phyloP scores from a whole-genome alignment of 2,113 vertebrate species.

The Potamarius usumacintae region DNA sequence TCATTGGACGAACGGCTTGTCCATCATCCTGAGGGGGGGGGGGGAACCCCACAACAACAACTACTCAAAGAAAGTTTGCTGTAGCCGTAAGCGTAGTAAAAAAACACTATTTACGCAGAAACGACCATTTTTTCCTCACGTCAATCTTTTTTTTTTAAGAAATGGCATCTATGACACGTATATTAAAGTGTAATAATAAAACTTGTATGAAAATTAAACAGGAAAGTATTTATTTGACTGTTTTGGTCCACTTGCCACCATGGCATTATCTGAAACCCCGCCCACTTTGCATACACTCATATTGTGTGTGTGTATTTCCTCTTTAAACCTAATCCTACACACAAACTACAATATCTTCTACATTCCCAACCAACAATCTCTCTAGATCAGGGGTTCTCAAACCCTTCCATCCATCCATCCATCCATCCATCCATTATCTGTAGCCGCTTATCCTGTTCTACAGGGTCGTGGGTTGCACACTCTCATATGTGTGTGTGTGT shows the following conservation, averaged over 20 bases:
- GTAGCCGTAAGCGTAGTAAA: conserved; percentile 60
- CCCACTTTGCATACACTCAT: not conserved
- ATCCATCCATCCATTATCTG: no score
- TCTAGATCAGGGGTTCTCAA: not conserved
- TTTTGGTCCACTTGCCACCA: not conserved
- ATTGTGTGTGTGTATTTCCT: not conserved
- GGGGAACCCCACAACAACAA: not conserved
- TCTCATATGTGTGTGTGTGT: no score
- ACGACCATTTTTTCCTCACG: not conserved
- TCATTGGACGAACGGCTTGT: conserved; percentile 42
- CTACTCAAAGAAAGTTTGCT: conserved; percentile 61
- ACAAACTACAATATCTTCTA: not conserved
- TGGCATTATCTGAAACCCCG: not conserved
- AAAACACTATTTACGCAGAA: conserved; percentile 38
- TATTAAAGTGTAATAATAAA: not conserved
- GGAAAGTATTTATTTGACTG: not conserved
- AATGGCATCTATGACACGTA: not conserved
- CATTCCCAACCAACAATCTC: not conserved
- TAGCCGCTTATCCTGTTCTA: no score
- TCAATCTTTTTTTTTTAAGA: not conserved
- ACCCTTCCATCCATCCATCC: no score
- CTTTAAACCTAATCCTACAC: no score
- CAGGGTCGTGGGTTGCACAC: no score
- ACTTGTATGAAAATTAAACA: not conserved
- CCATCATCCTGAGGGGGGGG: conserved; percentile 25